Percentiles rank a stretch among this genome's conserved stretches.
Evolutionary conservation across 1,140 invertebrate genomes (phyloP).

Genomic region (Ips nitidus): DNA sequence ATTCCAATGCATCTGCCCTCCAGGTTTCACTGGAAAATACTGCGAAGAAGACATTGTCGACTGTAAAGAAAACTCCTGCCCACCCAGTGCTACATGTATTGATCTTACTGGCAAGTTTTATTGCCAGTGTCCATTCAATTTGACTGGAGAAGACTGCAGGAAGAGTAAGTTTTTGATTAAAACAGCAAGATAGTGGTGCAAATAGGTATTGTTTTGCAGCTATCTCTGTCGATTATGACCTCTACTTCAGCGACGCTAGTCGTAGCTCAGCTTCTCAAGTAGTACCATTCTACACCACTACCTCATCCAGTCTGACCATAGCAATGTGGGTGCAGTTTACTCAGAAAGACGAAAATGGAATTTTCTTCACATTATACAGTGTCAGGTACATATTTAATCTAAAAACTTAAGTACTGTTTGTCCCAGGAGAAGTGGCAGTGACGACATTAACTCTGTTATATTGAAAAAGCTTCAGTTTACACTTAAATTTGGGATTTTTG

Average conservation of each 20-base stretch:
- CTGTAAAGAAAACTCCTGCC: constrained; percentile 92
- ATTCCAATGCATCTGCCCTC: constrained; percentile 83
- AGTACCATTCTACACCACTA: constrained; percentile 82
- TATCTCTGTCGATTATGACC: constrained; percentile 93
- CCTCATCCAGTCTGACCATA: constrained; percentile 78
- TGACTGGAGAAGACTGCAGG: constrained; percentile 94
- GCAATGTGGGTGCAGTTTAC: constrained; percentile 97
- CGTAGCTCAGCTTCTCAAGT: constrained; percentile 86
- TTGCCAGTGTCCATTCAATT: constrained; percentile 94
- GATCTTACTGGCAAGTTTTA: constrained; percentile 91
- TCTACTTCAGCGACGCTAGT: constrained; percentile 89
- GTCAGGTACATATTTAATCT: constrained; percentile 64
- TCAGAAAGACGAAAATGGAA: constrained; percentile 83
- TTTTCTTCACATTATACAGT: constrained; percentile 91
- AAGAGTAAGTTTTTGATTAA: constrained; percentile 70
- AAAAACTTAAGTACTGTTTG: background rate
- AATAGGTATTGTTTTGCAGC: constrained; percentile 58
- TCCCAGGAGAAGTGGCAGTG: background rate
- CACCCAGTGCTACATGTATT: constrained; percentile 90
- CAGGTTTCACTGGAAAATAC: constrained; percentile 83
- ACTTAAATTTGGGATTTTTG: no score
- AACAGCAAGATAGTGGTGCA: background rate
- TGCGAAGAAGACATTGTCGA: constrained; percentile 92
- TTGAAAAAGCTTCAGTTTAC: background rate
- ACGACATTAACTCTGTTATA: background rate